Evolutionary conservation across 2,113 vertebrate species (phyloP).

Genomic region (Pomatostomus ruficeps): DNA sequence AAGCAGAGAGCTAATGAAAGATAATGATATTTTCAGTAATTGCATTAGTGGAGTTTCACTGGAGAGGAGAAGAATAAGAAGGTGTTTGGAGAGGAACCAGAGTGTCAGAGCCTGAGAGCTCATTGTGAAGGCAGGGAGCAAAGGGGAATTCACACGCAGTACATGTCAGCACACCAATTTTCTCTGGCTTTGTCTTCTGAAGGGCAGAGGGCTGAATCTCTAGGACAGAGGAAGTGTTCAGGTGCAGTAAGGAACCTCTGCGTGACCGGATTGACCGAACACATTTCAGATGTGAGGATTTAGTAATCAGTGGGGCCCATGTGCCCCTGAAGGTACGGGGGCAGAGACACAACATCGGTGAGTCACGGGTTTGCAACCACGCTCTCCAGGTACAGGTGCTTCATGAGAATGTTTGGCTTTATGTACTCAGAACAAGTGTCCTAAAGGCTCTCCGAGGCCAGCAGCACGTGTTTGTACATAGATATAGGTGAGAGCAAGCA

Average conservation of each 20-base stretch:
- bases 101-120: not conserved
- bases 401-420: not conserved
- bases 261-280: rapidly evolving
- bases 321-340: not conserved
- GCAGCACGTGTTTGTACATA: rapidly evolving
- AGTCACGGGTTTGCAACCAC: not conserved
- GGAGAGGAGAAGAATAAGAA: not conserved
- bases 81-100: not conserved
- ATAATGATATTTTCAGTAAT: not conserved
- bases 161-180: not conserved
- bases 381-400: not conserved
- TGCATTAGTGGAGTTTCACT: not conserved
- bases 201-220: not conserved
- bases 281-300: not conserved
- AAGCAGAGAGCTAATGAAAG: not conserved
- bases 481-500: not conserved
- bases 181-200: not conserved
- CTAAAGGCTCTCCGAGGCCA: not conserved
- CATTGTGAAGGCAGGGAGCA: not conserved
- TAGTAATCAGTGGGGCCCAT: rapidly evolving
- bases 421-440: not conserved
- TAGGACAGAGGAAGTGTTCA: not conserved
- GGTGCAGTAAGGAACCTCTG: not conserved
- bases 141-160: not conserved
- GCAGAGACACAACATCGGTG: not conserved